These are phyloP conservation scores for Polydrusus tereticollis DNA, from an alignment of 2,888 invertebrate genomes.

Conservation along the genomic window DNA sequence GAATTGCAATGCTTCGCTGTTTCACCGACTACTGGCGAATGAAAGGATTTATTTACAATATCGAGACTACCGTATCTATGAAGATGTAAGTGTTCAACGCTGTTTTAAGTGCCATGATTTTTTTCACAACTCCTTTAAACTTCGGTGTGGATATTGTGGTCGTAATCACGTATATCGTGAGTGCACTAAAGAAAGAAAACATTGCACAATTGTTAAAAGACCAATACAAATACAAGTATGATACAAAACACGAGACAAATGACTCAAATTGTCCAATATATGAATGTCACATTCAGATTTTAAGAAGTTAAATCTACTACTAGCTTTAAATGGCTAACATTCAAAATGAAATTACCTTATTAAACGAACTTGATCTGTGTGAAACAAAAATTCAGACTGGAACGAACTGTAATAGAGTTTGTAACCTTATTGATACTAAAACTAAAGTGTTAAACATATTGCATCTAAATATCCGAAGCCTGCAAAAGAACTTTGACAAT, in stretches of 20 bases:
- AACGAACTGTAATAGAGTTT: constrained; percentile 16
- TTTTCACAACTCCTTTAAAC: constrained; percentile 20
- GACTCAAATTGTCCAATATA: constrained; percentile 18
- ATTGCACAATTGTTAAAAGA: constrained; percentile 15
- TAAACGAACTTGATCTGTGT: neutral
- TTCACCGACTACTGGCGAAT: neutral
- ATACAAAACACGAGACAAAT: constrained; percentile 18
- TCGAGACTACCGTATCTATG: neutral
- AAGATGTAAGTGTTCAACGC: neutral
- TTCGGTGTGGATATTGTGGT: constrained; percentile 13
- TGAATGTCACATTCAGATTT: constrained; percentile 25
- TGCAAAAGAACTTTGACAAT: constrained; percentile 2
- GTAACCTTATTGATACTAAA: neutral
- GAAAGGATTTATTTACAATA: neutral
- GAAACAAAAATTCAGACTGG: neutral
- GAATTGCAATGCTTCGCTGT: constrained; percentile 1
- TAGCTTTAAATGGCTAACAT: neutral
- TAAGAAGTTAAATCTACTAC: constrained; percentile 36
- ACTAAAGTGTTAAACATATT: constrained; percentile 7
- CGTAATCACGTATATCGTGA: constrained; percentile 9
- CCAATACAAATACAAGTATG: constrained; percentile 16
- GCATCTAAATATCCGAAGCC: constrained; percentile 3
- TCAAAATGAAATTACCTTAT: constrained; percentile 7
- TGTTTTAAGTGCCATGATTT: constrained; percentile 24
- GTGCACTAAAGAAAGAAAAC: constrained; percentile 7